Base-by-base conservation (phyloP, 2,888 invertebrate species). In the Trichogramma evanescens region DNA sequence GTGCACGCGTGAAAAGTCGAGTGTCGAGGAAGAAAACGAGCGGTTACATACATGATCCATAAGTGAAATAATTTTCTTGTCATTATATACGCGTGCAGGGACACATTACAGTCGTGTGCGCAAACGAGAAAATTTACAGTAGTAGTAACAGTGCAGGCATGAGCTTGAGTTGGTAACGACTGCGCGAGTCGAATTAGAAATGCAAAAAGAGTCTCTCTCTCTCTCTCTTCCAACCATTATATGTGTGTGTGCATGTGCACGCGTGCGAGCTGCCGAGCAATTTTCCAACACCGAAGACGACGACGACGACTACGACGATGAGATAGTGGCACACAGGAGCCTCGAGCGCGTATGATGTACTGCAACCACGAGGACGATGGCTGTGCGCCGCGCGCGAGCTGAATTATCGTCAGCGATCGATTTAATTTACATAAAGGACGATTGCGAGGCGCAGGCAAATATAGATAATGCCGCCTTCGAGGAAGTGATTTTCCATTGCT, bases 401-500 rank as follows among this genome's bases (percentile, higher is more conserved):
- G 59, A 53, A 65, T 66, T 61, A 66, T 67, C 67, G 59, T 53
- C 54, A 62, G 59, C 56, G 59, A 63, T 63, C 65, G 66, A 67
- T 67, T 62, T 64, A 67, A 67, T 65, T 66, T 65, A 67, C 66
- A 63, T 62, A 62, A 58, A 58, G 58, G 56, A 59, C 56, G 60
- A 62, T 61, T 50, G 43, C 48, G 54, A 10, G 42, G 10, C 44
- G 54, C 49, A 54, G 54, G 46, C 54, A 7, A 59, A 63, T 13
- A 59, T 52, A 50, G 50, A 56, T 58, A 56, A 62, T 58, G 56
- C 53, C 42, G 44, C 50, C 40, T 62, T 62, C 59, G 59, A 56
- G 62, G 59, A 62, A 62, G 59, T 56, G 62, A 59, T 62, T 62
- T 62, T 62, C 38, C 53, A 53, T 53, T 54, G 45, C 5, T 5